Evolutionary conservation across 1,140 invertebrate species (phyloP).

Genomic region (Cotesia vestalis): DNA sequence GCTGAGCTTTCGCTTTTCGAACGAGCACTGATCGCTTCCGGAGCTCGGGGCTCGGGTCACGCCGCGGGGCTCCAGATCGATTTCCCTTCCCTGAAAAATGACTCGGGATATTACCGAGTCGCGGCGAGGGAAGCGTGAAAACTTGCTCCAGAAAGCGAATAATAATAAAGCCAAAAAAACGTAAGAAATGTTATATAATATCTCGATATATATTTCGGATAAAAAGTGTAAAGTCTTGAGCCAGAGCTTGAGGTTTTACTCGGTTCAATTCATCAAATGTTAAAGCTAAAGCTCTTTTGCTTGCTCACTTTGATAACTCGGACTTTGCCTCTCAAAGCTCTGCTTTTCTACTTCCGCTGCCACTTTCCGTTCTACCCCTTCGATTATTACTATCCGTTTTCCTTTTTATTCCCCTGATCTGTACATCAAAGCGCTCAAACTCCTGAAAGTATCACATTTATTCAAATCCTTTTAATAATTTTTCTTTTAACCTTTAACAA

Average conservation of each 20-base stretch:
- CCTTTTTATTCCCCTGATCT: not conserved
- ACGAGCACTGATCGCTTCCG: constrained; percentile 17
- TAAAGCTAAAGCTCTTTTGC: not conserved
- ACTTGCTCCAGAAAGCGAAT: not conserved
- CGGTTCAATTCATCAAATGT: constrained; percentile 13
- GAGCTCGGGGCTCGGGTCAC: not conserved
- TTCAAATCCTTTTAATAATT: too few species aligned
- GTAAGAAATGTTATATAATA: too few species aligned
- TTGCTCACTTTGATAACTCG: constrained; percentile 14
- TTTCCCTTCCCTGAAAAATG: constrained; percentile 30
- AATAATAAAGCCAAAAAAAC: not conserved
- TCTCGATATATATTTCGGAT: constrained; percentile 8
- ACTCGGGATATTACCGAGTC: constrained; percentile 15
- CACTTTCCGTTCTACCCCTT: not conserved
- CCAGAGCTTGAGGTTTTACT: constrained; percentile 15
- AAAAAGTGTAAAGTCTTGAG: not conserved
- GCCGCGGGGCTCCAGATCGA: constrained; percentile 14
- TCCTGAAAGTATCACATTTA: too few species aligned
- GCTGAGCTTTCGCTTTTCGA: constrained; percentile 20
- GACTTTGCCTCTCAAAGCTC: constrained; percentile 5
- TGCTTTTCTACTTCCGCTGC: not conserved
- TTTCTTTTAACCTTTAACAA: too few species aligned
- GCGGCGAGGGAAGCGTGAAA: constrained; percentile 13
- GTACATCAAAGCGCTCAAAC: too few species aligned
- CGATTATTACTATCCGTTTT: not conserved